Evolutionary conservation across 2,888 invertebrate genomes (phyloP).

Genomic region (Lagria hirta): DNA sequence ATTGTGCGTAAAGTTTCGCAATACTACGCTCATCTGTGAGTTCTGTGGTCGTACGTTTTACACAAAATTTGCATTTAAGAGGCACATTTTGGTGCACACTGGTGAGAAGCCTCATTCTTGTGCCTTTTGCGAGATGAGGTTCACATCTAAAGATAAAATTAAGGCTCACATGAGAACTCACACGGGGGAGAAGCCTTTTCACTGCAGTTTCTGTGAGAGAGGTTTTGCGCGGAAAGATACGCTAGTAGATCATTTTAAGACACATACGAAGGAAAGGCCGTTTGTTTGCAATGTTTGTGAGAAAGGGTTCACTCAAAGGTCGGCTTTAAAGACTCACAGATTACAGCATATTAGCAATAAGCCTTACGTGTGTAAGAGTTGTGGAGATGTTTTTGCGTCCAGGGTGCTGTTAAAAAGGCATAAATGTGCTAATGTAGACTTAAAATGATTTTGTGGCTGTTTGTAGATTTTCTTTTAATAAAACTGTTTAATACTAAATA

Average conservation of each 20-base stretch:
- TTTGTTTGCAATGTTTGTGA: slow-evolving; percentile 52
- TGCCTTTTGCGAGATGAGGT: no score
- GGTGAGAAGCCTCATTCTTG: no score
- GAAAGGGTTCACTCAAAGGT: slow-evolving; percentile 56
- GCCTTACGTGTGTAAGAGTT: slow-evolving; percentile 7
- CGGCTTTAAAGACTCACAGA: slow-evolving; percentile 53
- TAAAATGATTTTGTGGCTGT: no score
- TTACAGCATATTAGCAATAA: neutral
- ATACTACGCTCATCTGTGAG: no score
- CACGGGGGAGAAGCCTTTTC: slow-evolving; percentile 44
- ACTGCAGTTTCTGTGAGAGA: slow-evolving; percentile 9
- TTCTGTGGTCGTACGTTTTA: no score
- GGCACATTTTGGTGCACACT: no score
- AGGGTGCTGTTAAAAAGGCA: neutral
- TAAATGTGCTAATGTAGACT: no score
- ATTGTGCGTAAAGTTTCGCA: no score
- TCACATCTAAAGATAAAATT: slow-evolving; percentile 53
- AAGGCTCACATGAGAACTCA: slow-evolving; percentile 57
- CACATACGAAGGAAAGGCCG: slow-evolving; percentile 48
- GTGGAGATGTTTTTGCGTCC: slow-evolving; percentile 7
- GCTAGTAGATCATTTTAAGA: slow-evolving; percentile 29
- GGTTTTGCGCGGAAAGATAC: slow-evolving; percentile 14
- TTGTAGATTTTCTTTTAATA: no score
- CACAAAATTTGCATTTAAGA: no score
- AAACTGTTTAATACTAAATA: no score